These are phyloP conservation scores for Engraulis encrasicolus DNA, from an alignment of 2,113 vertebrate species.

Conservation along the genomic window DNA sequence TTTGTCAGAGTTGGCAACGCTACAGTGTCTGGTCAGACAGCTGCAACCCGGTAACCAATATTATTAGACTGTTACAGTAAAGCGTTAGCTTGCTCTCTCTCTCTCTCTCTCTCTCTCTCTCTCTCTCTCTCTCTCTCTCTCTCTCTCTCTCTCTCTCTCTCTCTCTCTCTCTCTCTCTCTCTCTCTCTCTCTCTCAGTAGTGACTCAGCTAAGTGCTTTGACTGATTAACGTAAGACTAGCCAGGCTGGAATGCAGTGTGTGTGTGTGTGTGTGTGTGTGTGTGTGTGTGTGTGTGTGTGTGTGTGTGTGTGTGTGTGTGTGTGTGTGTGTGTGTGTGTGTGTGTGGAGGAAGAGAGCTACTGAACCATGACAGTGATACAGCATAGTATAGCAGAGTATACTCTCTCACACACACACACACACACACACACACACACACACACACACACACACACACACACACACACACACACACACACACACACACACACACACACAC, in stretches of 20 bases:
- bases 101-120: too few species aligned
- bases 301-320: neutral
- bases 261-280: neutral
- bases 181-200: neutral
- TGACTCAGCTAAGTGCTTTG: neutral
- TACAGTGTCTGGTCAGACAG: too few species aligned
- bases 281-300: neutral
- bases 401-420: conserved; percentile 31
- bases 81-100: too few species aligned
- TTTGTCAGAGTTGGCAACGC: too few species aligned
- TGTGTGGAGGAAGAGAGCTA: too few species aligned
- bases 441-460: conserved; percentile 52
- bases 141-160: too few species aligned
- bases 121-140: too few species aligned
- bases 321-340: neutral
- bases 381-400: neutral
- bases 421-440: conserved; percentile 61
- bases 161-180: too few species aligned
- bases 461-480: conserved; percentile 50
- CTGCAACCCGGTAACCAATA: too few species aligned
- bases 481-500: conserved; percentile 50
- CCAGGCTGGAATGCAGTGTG: neutral
- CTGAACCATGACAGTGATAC: conserved; percentile 2
- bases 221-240: neutral
- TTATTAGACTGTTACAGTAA: too few species aligned